Evolutionary conservation across 92 coral and sea anemone genomes (phyloP).

Genomic region (Siderastrea radians): DNA sequence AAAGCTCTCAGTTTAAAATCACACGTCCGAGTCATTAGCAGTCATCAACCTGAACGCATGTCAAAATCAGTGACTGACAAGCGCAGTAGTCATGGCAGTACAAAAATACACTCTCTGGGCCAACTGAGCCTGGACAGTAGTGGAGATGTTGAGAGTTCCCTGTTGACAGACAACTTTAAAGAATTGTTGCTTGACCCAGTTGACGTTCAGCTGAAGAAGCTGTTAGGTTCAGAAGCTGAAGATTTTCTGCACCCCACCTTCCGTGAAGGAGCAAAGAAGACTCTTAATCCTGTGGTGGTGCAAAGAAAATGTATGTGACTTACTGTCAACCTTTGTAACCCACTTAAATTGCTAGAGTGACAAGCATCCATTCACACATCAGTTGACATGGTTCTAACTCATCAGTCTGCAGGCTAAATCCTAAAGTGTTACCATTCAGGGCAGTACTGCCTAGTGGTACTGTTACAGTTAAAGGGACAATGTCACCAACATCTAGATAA

Average conservation of each 20-base stretch:
- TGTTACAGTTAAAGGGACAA: no score
- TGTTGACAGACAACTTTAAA: constrained; percentile 80
- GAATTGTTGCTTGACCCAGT: constrained; percentile 84
- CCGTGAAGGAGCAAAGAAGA: constrained; percentile 93
- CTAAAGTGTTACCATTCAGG: no score
- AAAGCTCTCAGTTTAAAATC: constrained; percentile 68
- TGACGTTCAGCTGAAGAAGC: constrained; percentile 80
- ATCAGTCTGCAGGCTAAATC: no score
- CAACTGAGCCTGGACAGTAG: constrained; percentile 38
- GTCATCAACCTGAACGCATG: constrained; percentile 73
- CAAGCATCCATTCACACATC: no score
- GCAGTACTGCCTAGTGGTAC: no score
- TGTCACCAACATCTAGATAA: no score
- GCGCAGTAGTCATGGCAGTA: constrained; percentile 13
- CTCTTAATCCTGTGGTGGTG: constrained; percentile 78
- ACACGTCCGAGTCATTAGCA: constrained; percentile 75
- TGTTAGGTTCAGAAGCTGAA: constrained; percentile 80
- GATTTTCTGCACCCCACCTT: constrained; percentile 88
- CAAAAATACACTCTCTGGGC: not conserved
- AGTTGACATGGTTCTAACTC: no score
- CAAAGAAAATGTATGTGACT: constrained; percentile 35
- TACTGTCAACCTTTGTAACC: no score
- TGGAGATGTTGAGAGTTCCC: constrained; percentile 50
- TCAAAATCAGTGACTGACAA: constrained; percentile 19
- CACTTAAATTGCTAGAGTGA: no score